These are phyloP conservation scores for Meleagris gallopavo DNA, from an alignment of 2,113 vertebrate species.

Conservation along the genomic window DNA sequence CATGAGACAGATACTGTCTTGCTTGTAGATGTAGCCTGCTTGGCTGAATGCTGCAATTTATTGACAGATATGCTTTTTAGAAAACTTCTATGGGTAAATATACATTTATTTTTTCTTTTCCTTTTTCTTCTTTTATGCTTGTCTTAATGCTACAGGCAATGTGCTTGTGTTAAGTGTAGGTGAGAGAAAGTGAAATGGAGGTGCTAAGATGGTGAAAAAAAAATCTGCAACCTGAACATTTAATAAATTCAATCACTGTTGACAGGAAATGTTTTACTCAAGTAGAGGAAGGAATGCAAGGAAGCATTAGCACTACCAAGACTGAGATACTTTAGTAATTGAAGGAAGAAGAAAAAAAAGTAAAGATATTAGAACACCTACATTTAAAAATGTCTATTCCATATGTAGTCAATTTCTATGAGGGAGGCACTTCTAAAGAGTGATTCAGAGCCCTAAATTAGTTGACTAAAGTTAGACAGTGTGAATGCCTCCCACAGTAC, in stretches of 20 bases:
- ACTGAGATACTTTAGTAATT: neutral
- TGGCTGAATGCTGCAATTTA: neutral
- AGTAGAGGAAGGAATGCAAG: neutral
- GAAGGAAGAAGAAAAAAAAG: neutral
- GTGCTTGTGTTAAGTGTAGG: neutral
- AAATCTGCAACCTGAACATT: neutral
- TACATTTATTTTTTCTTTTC: neutral
- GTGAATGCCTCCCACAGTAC: conserved; percentile 67
- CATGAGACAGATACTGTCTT: neutral
- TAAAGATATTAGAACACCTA: conserved; percentile 46
- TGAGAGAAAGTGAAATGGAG: conserved; percentile 1
- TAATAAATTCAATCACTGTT: neutral
- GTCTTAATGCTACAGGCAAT: neutral
- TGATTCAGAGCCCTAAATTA: conserved; percentile 69
- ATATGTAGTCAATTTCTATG: conserved; percentile 49
- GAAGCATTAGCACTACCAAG: neutral
- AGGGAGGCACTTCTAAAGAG: conserved; percentile 32
- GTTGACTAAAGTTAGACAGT: conserved; percentile 69
- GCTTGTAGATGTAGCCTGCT: neutral
- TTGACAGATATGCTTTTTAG: neutral
- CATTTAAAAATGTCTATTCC: conserved; percentile 32
- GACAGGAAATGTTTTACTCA: neutral
- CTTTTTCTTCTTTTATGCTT: neutral
- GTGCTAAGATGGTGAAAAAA: neutral
- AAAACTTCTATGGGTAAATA: neutral